Evolutionary conservation across 2,113 vertebrate species (phyloP), one percentile per base, ranked within the genome.

Genomic region (Pantherophis guttatus): DNA sequence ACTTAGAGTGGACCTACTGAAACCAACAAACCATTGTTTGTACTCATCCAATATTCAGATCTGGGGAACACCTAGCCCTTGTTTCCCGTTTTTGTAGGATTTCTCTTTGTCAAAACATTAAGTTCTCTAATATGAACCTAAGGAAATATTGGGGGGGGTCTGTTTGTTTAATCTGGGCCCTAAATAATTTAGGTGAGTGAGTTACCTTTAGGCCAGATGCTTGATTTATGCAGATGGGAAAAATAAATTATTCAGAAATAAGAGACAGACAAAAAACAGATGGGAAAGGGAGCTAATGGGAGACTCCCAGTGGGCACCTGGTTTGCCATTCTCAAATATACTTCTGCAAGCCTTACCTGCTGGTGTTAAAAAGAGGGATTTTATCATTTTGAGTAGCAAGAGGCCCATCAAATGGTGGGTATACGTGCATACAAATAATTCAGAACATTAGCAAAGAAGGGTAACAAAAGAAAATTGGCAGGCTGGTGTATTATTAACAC

Each of bases 171-270:
- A 15, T 96, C 96, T 98, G 97, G 95, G 95, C 94, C 95, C 95
- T 98, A 96, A 98, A 98, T 98, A 98, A 98, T 98, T 98, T 97
- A 98, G 94, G 94, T 91, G 96, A 96, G 97, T 97, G 96, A 96
- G 96, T 97, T 98, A 97, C 97, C 97, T 96, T 97, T 97, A 95
- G 97, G 98, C 97, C 97, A 98, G 98, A 97, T 98, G 97, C 96
- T 97, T 95, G 96, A 96, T 98, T 98, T 97, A 98, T 98, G 97
- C 97, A 98, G 98, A 98, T 98, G 98, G 98, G 92, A 87, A 94
- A 62, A 97, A 97, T 98, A 97, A 98, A 99, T 99, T 98, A 98
- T 99, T 98, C 97, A 99, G 97, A 95, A 96, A 94, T 94, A 57
- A 95, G 96, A 98, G 97, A 96, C 98, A 98, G 97, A 98, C 98